A percentile compares a stretch with the other conserved stretches of the same genome.
Evolutionary conservation across 2,888 invertebrate species (phyloP).

Genomic region (Silvanus unidentatus): DNA sequence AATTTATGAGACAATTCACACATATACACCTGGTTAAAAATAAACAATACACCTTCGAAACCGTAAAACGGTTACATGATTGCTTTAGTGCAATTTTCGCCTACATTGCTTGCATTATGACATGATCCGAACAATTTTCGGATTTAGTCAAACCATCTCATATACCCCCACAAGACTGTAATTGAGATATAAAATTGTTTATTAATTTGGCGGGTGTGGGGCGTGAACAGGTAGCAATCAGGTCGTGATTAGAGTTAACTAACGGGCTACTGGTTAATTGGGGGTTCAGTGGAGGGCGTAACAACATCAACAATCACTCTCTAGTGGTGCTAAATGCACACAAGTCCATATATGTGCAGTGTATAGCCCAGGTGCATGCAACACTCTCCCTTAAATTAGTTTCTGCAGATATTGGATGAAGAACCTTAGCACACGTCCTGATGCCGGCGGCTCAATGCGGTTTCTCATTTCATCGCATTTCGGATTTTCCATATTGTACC

Average conservation of each 20-base stretch:
- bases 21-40: too few relatives aligned
- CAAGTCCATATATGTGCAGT: too few relatives aligned
- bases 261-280: constrained; percentile 46
- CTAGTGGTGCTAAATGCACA: constrained; percentile 10
- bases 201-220: constrained; percentile 41
- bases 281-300: constrained; percentile 45
- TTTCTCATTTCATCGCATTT: too few relatives aligned
- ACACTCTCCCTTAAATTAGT: not conserved
- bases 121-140: too few relatives aligned
- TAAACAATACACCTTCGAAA: too few relatives aligned
- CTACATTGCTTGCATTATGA: too few relatives aligned
- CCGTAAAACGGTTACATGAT: too few relatives aligned
- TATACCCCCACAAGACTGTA: constrained; percentile 6
- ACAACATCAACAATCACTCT: constrained; percentile 43
- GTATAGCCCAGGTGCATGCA: constrained; percentile 9
- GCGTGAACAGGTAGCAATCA: constrained; percentile 46
- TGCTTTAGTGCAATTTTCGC: too few relatives aligned
- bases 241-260: constrained; percentile 44
- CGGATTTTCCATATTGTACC: too few relatives aligned
- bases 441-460: not conserved
- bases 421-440: not conserved
- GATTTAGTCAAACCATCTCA: too few relatives aligned
- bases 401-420: not conserved
- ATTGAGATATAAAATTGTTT: constrained; percentile 35
- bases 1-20: too few relatives aligned